These are phyloP conservation scores for Marcusenius ussheri DNA, from an alignment of 2,113 vertebrate species.

Conservation along the genomic window DNA sequence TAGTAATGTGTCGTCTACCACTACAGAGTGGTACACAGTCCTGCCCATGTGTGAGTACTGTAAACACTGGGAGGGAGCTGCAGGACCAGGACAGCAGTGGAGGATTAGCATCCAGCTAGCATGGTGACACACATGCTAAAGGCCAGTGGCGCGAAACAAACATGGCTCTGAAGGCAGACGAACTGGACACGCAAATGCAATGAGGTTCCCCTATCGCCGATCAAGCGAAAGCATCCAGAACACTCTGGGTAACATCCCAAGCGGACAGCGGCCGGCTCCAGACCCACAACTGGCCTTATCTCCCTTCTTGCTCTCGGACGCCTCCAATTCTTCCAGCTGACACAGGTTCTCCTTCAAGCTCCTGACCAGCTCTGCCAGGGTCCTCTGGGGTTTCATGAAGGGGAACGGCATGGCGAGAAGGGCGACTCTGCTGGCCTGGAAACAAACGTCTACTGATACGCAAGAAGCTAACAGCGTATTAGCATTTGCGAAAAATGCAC, in stretches of 20 bases:
- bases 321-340: constrained; percentile 61
- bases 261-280: not conserved
- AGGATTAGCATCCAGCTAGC: not conserved
- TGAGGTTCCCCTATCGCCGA: not conserved
- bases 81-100: not conserved
- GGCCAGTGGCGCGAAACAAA: too few species aligned
- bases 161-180: too few species aligned
- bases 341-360: constrained; percentile 63
- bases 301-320: constrained; percentile 60
- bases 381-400: constrained; percentile 69
- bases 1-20: not conserved
- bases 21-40: not conserved
- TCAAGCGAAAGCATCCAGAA: not conserved
- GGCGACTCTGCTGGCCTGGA: not conserved
- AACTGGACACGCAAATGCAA: not conserved
- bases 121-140: not conserved
- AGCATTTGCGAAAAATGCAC: not conserved
- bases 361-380: constrained; percentile 64
- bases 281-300: constrained; percentile 54
- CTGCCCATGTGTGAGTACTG: not conserved
- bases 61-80: not conserved
- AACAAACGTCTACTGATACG: not conserved
- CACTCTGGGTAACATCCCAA: not conserved
- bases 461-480: not conserved
- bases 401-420: constrained; percentile 64